phyloP scores from a whole-genome alignment of 2,888 invertebrate species.

The Gisinianus flammeolus region DNA sequence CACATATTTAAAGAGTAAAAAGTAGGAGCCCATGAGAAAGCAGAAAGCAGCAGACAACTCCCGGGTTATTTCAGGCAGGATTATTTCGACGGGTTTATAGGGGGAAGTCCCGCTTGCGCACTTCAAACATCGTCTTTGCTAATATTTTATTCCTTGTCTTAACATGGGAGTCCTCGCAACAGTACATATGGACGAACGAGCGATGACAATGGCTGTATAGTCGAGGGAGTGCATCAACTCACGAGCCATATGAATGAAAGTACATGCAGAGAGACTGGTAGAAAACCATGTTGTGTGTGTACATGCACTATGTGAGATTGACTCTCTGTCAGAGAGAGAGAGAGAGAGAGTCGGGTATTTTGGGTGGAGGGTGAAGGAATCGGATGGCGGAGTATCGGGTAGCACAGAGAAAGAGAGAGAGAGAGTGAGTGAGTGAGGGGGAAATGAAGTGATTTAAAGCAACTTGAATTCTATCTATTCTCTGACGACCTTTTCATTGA shows the following conservation, averaged over 20 bases:
- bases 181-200: not conserved
- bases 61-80: slow-evolving; percentile 15
- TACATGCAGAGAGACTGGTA: not conserved
- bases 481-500: slow-evolving; percentile 45
- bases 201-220: not conserved
- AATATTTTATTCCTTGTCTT: slow-evolving; percentile 15
- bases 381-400: slow-evolving; percentile 17
- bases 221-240: not conserved
- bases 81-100: slow-evolving; percentile 23
- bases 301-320: not conserved
- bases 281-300: not conserved
- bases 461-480: slow-evolving; percentile 28
- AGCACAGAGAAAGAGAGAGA: slow-evolving; percentile 13
- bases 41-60: slow-evolving; percentile 5
- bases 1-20: slow-evolving; percentile 27
- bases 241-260: not conserved
- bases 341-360: slow-evolving; percentile 1
- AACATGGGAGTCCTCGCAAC: not conserved
- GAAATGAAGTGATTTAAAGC: slow-evolving; percentile 14
- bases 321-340: not conserved
- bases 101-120: slow-evolving; percentile 34
- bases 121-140: slow-evolving; percentile 12
- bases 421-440: not conserved
- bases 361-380: slow-evolving; percentile 15
- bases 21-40: slow-evolving; percentile 32